Percentiles rank a stretch among this genome's conserved stretches.
Conservation (phyloP, 64 coral and sea anemone genomes). For the Montipora capricornis region DNA sequence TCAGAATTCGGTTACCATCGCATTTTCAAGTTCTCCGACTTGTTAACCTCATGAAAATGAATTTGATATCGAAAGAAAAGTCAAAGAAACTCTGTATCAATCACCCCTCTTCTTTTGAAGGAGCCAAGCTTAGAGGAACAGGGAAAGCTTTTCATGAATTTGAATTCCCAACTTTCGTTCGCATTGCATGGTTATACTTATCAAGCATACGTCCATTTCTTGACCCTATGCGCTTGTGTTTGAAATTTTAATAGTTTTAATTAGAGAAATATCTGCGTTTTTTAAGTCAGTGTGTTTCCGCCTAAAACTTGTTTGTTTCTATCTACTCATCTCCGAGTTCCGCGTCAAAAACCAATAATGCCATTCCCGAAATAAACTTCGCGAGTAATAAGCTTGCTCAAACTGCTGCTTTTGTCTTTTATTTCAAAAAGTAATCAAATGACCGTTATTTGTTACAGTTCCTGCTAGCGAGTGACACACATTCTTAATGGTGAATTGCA, state of each 20-base stretch:
- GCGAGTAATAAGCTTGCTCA: neutral
- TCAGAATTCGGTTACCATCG: too few species aligned
- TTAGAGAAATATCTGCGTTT: neutral
- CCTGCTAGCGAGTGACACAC: neutral
- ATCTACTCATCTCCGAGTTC: neutral
- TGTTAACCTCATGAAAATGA: too few species aligned
- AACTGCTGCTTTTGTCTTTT: neutral
- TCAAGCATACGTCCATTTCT: too few species aligned
- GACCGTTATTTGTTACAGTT: neutral
- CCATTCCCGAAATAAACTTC: neutral
- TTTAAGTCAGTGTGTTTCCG: too few species aligned
- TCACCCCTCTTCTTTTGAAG: too few species aligned
- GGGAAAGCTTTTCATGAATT: too few species aligned
- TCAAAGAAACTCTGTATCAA: too few species aligned
- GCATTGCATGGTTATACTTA: too few species aligned
- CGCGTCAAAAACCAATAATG: neutral
- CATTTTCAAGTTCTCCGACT: neutral
- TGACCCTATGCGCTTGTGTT: neutral
- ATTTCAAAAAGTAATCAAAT: neutral
- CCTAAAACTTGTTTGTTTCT: neutral
- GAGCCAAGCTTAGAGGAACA: too few species aligned
- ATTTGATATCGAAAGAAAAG: too few species aligned
- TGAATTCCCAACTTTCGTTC: too few species aligned
- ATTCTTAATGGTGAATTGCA: neutral
- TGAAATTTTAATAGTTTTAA: neutral